Conservation (phyloP, 1,140 invertebrate species). For the Agrilus planipennis region DNA sequence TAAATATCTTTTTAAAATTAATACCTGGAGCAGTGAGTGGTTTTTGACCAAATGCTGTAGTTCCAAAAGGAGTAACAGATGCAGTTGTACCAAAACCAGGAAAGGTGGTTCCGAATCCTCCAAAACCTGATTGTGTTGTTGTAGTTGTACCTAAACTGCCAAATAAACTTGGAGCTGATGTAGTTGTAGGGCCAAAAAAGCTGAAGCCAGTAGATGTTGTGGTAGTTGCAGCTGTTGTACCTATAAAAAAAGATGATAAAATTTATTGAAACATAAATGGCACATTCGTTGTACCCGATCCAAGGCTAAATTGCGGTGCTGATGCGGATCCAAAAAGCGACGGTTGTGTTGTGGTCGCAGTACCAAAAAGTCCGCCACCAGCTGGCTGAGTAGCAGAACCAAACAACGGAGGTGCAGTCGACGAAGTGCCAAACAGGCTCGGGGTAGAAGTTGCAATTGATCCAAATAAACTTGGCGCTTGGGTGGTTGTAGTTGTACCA, state of each 20-base stretch:
- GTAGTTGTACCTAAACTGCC: slow-evolving; percentile 39
- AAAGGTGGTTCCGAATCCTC: slow-evolving; percentile 40
- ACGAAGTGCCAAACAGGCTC: slow-evolving; percentile 23
- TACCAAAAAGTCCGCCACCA: slow-evolving; percentile 18
- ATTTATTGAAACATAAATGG: too few relatives aligned
- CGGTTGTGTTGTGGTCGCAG: slow-evolving; percentile 21
- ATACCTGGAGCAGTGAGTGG: slow-evolving; percentile 29
- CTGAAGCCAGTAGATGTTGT: slow-evolving; percentile 11
- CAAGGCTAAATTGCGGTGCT: slow-evolving; percentile 24
- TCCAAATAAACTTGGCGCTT: slow-evolving; percentile 34
- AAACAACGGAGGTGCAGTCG: slow-evolving; percentile 12
- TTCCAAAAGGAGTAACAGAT: slow-evolving; percentile 30
- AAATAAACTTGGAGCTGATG: slow-evolving; percentile 28
- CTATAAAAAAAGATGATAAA: slow-evolving; percentile 1
- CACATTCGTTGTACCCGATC: slow-evolving; percentile 11
- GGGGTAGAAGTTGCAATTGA: slow-evolving; percentile 17
- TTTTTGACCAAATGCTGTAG: slow-evolving; percentile 27
- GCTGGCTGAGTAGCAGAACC: slow-evolving; percentile 7
- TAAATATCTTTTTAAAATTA: slow-evolving; percentile 16
- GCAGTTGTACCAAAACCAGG: slow-evolving; percentile 23
- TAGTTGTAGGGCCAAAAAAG: slow-evolving; percentile 15
- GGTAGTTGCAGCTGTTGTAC: slow-evolving; percentile 1
- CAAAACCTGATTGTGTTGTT: slow-evolving; percentile 40
- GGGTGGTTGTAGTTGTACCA: slow-evolving; percentile 19
- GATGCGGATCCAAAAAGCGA: slow-evolving; percentile 26